Evolutionary conservation across 2,888 invertebrate species (phyloP).

Genomic region (Netelia fuscicornis): DNA sequence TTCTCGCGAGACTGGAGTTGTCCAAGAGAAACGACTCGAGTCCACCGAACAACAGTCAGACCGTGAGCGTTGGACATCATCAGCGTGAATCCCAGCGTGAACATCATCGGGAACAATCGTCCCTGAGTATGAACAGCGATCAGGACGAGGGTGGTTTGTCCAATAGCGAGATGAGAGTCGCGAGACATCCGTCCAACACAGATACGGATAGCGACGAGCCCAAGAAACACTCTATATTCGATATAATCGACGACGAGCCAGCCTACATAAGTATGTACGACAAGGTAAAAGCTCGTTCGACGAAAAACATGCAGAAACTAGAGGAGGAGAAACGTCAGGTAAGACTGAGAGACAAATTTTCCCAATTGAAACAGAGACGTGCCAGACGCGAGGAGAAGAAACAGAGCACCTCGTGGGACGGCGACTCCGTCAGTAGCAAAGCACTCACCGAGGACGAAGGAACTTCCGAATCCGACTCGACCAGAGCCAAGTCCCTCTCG

Average conservation of each 20-base stretch:
- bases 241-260: slow-evolving; percentile 95
- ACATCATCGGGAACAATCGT: slow-evolving; percentile 75
- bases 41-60: slow-evolving; percentile 76
- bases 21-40: slow-evolving; percentile 78
- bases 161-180: slow-evolving; percentile 80
- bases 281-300: slow-evolving; percentile 97
- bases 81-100: slow-evolving; percentile 74
- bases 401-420: slow-evolving; percentile 94
- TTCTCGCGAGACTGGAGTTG: slow-evolving; percentile 80
- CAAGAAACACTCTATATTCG: slow-evolving; percentile 96
- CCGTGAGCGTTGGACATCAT: slow-evolving; percentile 74
- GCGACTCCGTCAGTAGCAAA: slow-evolving; percentile 89
- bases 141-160: slow-evolving; percentile 81
- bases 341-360: slow-evolving; percentile 92
- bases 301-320: slow-evolving; percentile 96
- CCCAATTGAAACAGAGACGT: slow-evolving; percentile 93
- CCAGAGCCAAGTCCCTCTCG: slow-evolving; percentile 86
- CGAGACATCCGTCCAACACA: slow-evolving; percentile 81
- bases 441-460: slow-evolving; percentile 83
- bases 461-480: slow-evolving; percentile 85
- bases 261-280: slow-evolving; percentile 99
- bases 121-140: slow-evolving; percentile 80
- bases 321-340: slow-evolving; percentile 95
- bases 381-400: slow-evolving; percentile 96
- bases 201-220: slow-evolving; percentile 92